Conservation (phyloP, 37 sponge, comb jelly and placozoan genomes). For the Beroe forskalii region DNA sequence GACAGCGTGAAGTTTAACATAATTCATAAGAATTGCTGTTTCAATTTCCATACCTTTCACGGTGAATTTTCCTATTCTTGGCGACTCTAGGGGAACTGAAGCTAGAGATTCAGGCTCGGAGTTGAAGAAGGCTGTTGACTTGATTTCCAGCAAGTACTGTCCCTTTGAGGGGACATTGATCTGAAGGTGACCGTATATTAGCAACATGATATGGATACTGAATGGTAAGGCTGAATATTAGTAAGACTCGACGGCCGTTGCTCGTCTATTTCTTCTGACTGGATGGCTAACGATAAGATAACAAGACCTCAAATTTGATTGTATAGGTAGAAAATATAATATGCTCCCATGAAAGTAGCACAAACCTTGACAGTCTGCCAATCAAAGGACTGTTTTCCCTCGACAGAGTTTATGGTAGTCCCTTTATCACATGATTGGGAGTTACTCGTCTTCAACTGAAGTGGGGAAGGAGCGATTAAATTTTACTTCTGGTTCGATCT, state of each 20-base stretch:
- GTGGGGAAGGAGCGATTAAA: neutral
- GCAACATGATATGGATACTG: no score
- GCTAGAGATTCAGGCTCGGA: neutral
- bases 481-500: no score
- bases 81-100: neutral
- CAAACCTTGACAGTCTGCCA: neutral
- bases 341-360: no score
- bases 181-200: no score
- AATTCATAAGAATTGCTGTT: no score
- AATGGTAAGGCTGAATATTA: no score
- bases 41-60: neutral
- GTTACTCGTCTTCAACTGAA: neutral
- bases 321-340: no score
- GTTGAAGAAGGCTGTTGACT: constrained; percentile 43
- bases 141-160: constrained; percentile 26
- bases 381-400: neutral
- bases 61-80: neutral
- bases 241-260: no score
- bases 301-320: no score
- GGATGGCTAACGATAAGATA: no score
- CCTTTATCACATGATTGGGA: neutral
- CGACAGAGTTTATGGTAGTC: neutral
- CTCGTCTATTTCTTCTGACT: no score
- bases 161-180: neutral
- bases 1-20: no score